Evolutionary conservation across 2,888 invertebrate genomes (phyloP).

Genomic region (Zaprionus bogoriensis): DNA sequence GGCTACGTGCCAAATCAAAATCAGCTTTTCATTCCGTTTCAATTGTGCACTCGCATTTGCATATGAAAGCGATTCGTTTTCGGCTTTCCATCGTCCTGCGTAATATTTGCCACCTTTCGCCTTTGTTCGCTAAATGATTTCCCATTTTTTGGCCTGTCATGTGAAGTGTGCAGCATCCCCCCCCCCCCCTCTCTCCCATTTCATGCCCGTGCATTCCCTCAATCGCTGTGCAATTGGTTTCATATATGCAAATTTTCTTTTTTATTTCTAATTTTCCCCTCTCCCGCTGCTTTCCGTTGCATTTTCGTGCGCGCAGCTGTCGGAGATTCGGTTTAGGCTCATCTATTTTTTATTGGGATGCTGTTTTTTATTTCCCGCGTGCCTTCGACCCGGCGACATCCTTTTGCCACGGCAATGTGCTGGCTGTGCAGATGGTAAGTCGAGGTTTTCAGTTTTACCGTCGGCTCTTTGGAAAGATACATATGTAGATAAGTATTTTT

Average conservation of each 20-base stretch:
- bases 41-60: slow-evolving; percentile 64
- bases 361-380: slow-evolving; percentile 25
- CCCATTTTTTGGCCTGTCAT: slow-evolving; percentile 61
- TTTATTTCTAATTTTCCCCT: slow-evolving; percentile 14
- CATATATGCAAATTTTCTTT: slow-evolving; percentile 71
- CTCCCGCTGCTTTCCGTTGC: slow-evolving; percentile 43
- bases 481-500: neutral
- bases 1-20: slow-evolving; percentile 75
- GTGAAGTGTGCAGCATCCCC: slow-evolving; percentile 58
- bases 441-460: slow-evolving; percentile 16
- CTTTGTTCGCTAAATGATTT: slow-evolving; percentile 69
- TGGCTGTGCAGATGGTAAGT: slow-evolving; percentile 27
- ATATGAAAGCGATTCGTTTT: slow-evolving; percentile 72
- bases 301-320: slow-evolving; percentile 62
- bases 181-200: neutral
- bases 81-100: slow-evolving; percentile 37
- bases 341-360: slow-evolving; percentile 37
- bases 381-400: slow-evolving; percentile 5
- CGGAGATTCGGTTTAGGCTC: slow-evolving; percentile 15
- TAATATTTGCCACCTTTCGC: slow-evolving; percentile 73
- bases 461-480: neutral
- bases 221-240: slow-evolving; percentile 61
- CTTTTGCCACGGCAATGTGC: neutral
- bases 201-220: too few species aligned
- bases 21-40: slow-evolving; percentile 61